Evolutionary conservation across 1,140 invertebrate genomes (phyloP).

Genomic region (Trigoniulus corallinus): DNA sequence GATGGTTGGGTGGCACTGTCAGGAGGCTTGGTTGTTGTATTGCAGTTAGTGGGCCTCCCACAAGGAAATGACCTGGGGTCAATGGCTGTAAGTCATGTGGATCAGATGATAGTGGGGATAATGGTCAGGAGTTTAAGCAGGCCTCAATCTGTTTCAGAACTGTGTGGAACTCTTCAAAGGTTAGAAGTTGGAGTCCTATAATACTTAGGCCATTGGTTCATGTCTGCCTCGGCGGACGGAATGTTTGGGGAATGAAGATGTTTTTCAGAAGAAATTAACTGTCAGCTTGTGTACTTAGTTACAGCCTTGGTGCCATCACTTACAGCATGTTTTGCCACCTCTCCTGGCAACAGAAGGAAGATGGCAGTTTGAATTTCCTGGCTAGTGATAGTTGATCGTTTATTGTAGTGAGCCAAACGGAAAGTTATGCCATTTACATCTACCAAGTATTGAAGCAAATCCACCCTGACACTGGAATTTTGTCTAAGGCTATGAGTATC

Average conservation of each 20-base stretch:
- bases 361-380: conserved; percentile 43
- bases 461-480: too few species aligned
- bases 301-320: too few species aligned
- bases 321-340: conserved; percentile 42
- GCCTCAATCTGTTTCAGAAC: conserved; percentile 20
- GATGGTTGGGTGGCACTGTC: neutral
- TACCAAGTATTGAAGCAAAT: too few species aligned
- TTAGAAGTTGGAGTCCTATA: conserved; percentile 8
- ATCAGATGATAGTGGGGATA: neutral
- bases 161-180: conserved; percentile 19
- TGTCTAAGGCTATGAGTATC: too few species aligned
- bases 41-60: neutral
- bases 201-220: too few species aligned
- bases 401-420: conserved; percentile 27
- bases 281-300: conserved; percentile 35
- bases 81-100: conserved; percentile 5
- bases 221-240: too few species aligned
- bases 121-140: conserved; percentile 17
- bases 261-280: conserved; percentile 32
- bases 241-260: too few species aligned
- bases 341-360: conserved; percentile 38
- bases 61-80: conserved; percentile 10
- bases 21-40: neutral
- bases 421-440: too few species aligned
- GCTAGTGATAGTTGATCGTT: conserved; percentile 33